A percentile compares a stretch with the other conserved stretches of the same genome.
phyloP scores from a whole-genome alignment of 2,888 invertebrate genomes.

The Sphaerolaimus hirsutus region DNA sequence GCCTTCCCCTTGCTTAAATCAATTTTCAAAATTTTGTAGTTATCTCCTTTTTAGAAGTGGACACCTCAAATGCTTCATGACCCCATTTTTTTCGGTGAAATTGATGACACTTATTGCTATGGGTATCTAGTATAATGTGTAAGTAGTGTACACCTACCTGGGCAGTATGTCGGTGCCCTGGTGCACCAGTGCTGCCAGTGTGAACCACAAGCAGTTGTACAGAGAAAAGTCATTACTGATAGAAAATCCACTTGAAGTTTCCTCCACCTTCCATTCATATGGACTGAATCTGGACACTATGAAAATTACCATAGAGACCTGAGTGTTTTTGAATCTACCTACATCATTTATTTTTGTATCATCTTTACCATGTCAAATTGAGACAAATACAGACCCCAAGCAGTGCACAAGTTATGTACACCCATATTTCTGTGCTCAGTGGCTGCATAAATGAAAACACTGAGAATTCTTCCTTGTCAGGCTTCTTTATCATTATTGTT shows the following conservation, averaged over 20 bases:
- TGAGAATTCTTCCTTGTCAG: slow-evolving; percentile 41
- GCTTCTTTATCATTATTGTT: slow-evolving; percentile 77
- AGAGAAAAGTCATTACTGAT: slow-evolving; percentile 63
- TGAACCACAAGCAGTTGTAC: slow-evolving; percentile 86
- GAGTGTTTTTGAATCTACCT: background rate
- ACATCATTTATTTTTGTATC: no score
- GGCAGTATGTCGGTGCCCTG: slow-evolving; percentile 92
- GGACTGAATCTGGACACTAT: slow-evolving; percentile 88
- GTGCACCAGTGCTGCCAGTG: slow-evolving; percentile 85
- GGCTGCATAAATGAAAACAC: slow-evolving; percentile 92
- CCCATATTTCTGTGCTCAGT: slow-evolving; percentile 87
- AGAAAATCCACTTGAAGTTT: slow-evolving; percentile 26
- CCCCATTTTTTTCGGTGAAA: no score
- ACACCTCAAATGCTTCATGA: no score
- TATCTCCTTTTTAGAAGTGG: no score
- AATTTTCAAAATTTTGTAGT: no score
- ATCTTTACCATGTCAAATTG: background rate
- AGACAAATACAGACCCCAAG: slow-evolving; percentile 43
- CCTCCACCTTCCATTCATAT: slow-evolving; percentile 61
- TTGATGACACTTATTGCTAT: no score
- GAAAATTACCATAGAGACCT: slow-evolving; percentile 79
- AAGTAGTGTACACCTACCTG: slow-evolving; percentile 37
- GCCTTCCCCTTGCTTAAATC: no score
- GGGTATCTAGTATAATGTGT: no score
- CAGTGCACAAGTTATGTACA: slow-evolving; percentile 50